Evolutionary conservation across 2,888 invertebrate genomes (phyloP).

Genomic region (Eupithecia subfuscata): DNA sequence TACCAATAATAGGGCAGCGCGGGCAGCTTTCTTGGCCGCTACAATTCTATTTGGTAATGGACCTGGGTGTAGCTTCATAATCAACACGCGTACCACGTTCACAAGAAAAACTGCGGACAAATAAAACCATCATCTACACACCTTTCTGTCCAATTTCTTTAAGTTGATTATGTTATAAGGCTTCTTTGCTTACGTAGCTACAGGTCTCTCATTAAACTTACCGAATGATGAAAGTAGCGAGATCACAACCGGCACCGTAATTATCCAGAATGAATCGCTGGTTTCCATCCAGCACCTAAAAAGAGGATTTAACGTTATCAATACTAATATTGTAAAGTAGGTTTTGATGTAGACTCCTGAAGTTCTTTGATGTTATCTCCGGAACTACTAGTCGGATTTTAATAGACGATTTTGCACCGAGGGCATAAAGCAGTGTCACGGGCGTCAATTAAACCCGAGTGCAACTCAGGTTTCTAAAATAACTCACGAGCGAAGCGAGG

Average conservation of each 20-base stretch:
- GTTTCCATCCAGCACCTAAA: slow-evolving; percentile 88
- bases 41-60: slow-evolving; percentile 82
- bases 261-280: slow-evolving; percentile 86
- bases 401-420: no score
- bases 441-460: no score
- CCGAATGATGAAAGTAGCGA: slow-evolving; percentile 83
- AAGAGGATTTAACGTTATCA: slow-evolving; percentile 14
- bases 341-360: no score
- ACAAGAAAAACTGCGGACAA: slow-evolving; percentile 84
- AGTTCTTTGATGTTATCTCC: no score
- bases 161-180: neutral
- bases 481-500: no score
- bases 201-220: slow-evolving; percentile 9
- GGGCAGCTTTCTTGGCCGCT: slow-evolving; percentile 86
- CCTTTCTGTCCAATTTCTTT: no score
- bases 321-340: neutral
- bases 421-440: no score
- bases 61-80: slow-evolving; percentile 86
- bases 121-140: neutral
- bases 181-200: neutral
- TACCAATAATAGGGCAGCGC: slow-evolving; percentile 89
- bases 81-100: slow-evolving; percentile 86
- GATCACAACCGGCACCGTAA: slow-evolving; percentile 85
- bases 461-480: no score
- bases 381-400: no score